Evolutionary conservation across 2,888 invertebrate species (phyloP), one percentile per base, ranked within the genome.

Genomic region (Agonopterix arenella): DNA sequence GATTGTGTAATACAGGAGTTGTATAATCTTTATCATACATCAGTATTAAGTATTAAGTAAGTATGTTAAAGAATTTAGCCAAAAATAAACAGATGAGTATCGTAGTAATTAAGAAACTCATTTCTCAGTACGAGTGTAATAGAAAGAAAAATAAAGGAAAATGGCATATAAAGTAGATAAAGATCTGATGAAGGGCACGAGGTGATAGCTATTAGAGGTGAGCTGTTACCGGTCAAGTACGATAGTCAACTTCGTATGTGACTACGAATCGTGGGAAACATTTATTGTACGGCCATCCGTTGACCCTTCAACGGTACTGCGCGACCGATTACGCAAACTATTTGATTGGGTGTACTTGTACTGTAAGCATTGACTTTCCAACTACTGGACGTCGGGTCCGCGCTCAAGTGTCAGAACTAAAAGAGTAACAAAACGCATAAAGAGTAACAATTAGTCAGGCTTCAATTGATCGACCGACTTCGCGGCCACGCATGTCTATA

Each of bases 221-320:
- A 64, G 64, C 63, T 62, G 65, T 71, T 68, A 60, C 60, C 54
- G 53, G 55, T 61, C 60, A 68, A 72, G 72, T 71, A 55, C 60
- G 57, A 51, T 62, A 66, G 55, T 60, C 60, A 66, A 66, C 54
- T 58, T 58, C 60, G 59, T 64, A 62, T 68, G 62, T 64, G 65
- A 60, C 67, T 64, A 70, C 62, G 64, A 70, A 69, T 75, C 84
- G 84, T 84, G 84, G 80, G 84, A 84, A 83, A 73, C 62, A 66
- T 69, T 68, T 69, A 64, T 60, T 66, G 69, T 66, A 64, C 67
- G 67, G 64, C 66, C 70, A 76, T 73, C 67, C 64, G 67, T 67
- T 79, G 80, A 80, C 81, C 76, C 72, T 69, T 57, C 71, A 80
- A 78, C 79, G 76, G 79, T 76, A 74, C 66, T 48, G 53, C 51